Evolutionary conservation across 2,888 invertebrate species (phyloP).

Genomic region (Patella ulyssiponensis): DNA sequence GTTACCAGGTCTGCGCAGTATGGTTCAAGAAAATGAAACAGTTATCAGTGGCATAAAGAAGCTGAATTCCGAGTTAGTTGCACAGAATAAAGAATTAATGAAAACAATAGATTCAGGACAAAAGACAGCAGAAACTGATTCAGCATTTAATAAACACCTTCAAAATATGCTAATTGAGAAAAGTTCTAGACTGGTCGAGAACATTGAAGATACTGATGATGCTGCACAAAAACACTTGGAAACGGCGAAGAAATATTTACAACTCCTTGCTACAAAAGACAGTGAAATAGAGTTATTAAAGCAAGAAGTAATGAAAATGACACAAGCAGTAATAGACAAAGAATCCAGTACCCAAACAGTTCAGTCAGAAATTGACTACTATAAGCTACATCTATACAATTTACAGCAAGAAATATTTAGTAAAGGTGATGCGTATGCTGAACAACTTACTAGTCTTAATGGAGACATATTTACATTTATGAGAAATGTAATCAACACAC

Average conservation of each 20-base stretch:
- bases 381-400: slow-evolving; percentile 30
- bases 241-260: slow-evolving; percentile 38
- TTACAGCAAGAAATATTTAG: slow-evolving; percentile 19
- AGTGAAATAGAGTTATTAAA: slow-evolving; percentile 25
- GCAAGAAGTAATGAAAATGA: slow-evolving; percentile 29
- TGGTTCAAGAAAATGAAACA: not conserved
- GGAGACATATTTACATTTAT: slow-evolving; percentile 11
- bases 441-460: slow-evolving; percentile 8
- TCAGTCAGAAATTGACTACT: slow-evolving; percentile 34
- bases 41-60: not conserved
- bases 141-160: not conserved
- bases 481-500: not conserved
- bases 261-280: slow-evolving; percentile 34
- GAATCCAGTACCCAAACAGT: slow-evolving; percentile 33
- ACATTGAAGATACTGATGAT: not conserved
- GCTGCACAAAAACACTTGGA: slow-evolving; percentile 31
- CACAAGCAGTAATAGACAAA: slow-evolving; percentile 32
- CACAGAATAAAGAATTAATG: slow-evolving; percentile 1
- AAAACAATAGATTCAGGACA: not conserved
- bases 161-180: not conserved
- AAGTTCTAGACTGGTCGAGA: not conserved
- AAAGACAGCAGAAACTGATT: slow-evolving; percentile 3
- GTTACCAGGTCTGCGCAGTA: not conserved
- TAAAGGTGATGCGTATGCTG: slow-evolving; percentile 10
- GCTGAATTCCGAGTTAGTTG: not conserved